Conservation (phyloP, 53 echinoderm and acorn worm genomes). For the Paracentrotus lividus region DNA sequence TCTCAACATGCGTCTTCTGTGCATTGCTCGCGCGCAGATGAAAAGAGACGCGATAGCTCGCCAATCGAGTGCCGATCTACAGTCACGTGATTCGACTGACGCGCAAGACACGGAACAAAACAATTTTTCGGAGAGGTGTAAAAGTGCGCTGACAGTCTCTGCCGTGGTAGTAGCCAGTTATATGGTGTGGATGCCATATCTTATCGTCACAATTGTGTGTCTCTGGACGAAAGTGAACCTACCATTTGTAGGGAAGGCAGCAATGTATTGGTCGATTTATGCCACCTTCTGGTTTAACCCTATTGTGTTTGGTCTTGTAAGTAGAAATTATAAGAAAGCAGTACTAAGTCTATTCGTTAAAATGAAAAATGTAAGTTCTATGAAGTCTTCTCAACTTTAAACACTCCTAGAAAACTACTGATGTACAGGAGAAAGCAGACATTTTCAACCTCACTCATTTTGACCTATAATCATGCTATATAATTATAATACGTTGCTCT, state of each 20-base stretch:
- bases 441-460: no score
- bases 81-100: neutral
- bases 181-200: slow-evolving; percentile 25
- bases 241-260: neutral
- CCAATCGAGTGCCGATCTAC: neutral
- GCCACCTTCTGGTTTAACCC: slow-evolving; percentile 29
- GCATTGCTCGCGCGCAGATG: neutral
- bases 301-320: slow-evolving; percentile 23
- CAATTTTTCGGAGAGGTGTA: neutral
- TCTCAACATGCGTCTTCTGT: slow-evolving; percentile 16
- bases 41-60: slow-evolving; percentile 14
- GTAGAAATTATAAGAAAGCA: neutral
- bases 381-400: no score
- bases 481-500: no score
- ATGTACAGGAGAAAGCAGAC: no score
- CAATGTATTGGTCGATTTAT: slow-evolving; percentile 2
- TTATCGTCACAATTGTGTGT: neutral
- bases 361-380: neutral
- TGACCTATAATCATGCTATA: no score
- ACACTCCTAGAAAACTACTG: no score
- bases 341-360: neutral
- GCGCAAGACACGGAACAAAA: neutral
- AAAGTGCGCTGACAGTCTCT: neutral
- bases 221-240: neutral
- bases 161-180: slow-evolving; percentile 37